phyloP scores from a whole-genome alignment of 2,797 vertebrate genomes.

The Philypnodon macrostomus region DNA sequence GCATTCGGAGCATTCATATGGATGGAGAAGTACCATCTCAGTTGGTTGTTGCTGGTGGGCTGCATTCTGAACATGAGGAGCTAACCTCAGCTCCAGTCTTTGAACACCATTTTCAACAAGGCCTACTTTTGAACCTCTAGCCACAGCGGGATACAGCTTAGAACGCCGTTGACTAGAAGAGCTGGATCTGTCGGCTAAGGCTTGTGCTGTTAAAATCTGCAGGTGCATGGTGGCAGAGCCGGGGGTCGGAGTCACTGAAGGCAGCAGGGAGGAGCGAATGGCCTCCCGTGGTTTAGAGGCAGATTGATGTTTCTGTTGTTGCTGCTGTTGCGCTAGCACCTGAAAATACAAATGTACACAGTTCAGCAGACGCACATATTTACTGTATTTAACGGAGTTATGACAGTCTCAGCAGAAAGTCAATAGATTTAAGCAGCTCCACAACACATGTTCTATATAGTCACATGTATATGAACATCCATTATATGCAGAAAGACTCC shows the following conservation, averaged over 20 bases:
- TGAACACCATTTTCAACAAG: slow-evolving; percentile 64
- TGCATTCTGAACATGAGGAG: slow-evolving; percentile 33
- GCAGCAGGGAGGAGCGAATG: slow-evolving; percentile 59
- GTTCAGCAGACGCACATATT: background rate
- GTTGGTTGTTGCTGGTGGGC: slow-evolving; percentile 40
- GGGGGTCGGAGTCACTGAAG: slow-evolving; percentile 59
- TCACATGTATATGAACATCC: too few species aligned
- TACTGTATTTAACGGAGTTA: background rate
- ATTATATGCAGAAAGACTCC: too few species aligned
- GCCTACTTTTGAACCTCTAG: slow-evolving; percentile 41
- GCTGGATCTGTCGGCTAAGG: slow-evolving; percentile 71
- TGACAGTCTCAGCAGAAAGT: too few species aligned
- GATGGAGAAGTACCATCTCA: slow-evolving; percentile 78
- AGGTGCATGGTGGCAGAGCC: slow-evolving; percentile 81
- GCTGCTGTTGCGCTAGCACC: slow-evolving; percentile 73
- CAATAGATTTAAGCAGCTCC: too few species aligned
- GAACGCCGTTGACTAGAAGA: slow-evolving; percentile 45
- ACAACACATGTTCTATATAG: too few species aligned
- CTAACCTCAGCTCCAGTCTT: slow-evolving; percentile 67
- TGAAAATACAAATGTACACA: too few species aligned
- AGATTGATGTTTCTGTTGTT: slow-evolving; percentile 58
- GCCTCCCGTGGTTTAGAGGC: slow-evolving; percentile 39
- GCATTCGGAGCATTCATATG: slow-evolving; percentile 91
- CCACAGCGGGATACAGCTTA: slow-evolving; percentile 57
- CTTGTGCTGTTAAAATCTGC: slow-evolving; percentile 81